A percentile compares a stretch with the other conserved stretches of the same genome.
Evolutionary conservation across 2,113 vertebrate genomes (phyloP).

Genomic region (Sinocyclocheilus rhinocerous): DNA sequence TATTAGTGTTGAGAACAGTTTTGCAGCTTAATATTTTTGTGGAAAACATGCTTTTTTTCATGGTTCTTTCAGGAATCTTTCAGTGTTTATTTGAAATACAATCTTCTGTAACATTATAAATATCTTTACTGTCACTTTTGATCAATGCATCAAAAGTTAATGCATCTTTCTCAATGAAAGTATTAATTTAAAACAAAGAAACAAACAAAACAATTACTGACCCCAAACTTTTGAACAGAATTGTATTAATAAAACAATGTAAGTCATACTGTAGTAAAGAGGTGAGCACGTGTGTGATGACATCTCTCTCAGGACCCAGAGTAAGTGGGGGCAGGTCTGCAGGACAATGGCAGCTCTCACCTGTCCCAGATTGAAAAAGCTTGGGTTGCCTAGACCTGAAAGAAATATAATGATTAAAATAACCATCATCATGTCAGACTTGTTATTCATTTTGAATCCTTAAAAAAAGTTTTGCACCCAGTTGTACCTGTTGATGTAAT

Average conservation of each 20-base stretch:
- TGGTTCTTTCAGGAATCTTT: background rate
- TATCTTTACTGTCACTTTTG: background rate
- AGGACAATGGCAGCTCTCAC: too few relatives aligned
- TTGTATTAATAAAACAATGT: background rate
- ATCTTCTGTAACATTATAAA: background rate
- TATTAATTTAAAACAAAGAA: background rate
- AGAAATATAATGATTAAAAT: background rate
- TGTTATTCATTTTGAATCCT: background rate
- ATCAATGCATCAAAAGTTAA: background rate
- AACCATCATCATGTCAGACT: background rate
- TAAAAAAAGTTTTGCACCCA: background rate
- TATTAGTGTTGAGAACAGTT: too few relatives aligned
- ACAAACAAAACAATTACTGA: too few relatives aligned
- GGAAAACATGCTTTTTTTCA: background rate
- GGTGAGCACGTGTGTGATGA: conserved; percentile 72
- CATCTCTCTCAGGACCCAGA: conserved; percentile 67
- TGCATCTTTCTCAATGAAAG: background rate
- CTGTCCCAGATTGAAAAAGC: background rate
- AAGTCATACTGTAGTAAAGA: conserved; percentile 79
- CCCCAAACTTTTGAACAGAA: background rate
- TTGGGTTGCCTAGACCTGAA: conserved; percentile 48
- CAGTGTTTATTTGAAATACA: background rate
- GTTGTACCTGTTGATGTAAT: conserved; percentile 75
- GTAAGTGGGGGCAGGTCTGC: conserved; percentile 19
- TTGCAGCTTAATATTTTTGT: background rate